Evolutionary conservation across 2,797 vertebrate genomes (phyloP), one percentile per base, ranked within the genome.

Genomic region (Helostoma temminkii): DNA sequence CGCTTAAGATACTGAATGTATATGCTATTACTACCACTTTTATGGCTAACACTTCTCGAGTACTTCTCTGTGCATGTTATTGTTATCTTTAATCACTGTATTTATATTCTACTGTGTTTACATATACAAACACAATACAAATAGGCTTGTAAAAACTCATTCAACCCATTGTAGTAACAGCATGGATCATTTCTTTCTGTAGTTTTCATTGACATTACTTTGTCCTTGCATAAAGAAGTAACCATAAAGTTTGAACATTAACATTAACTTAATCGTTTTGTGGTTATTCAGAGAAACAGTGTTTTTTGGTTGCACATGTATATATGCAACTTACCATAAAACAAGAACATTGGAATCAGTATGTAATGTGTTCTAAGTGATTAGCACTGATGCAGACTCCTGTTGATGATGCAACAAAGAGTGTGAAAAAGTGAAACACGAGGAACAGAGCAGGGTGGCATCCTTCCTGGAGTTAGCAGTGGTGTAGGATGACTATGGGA

Each of bases 401-500:
- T 61, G 36, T 5, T 9, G 22, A 76, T 65, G 52, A 52, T 34
- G 49, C 2, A 28, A 32, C 2, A 9, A 36, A 28, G 54, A 71
- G 39, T 49, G 93, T 95, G 59, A 76, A 36, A 7, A 39, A 50
- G 45, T 15, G 19, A 50, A 49, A 47, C 42, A 21, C n/a, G 52
- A 79, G 22, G 53, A 79, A 60, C 0, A 69, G 43, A 61, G 54
- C 66, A 87, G 87, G 90, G 88, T 71, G 82, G 81, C 18, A 78
- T 84, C 82, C 75, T 81, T 86, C 70, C 85, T 82, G 74, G 41
- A 69, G 71, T 60, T 71, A 77, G 62, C 77, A 45, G 77, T 32
- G 58, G 63, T 82, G 71, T 36, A 30, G 60, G 71, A 72, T 46
- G 56, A 65, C 66, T 75, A 11, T 14, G 39, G 67, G 66, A 83